Conservation (phyloP, 2,888 invertebrate species). For the Tricholauxania praeusta region DNA sequence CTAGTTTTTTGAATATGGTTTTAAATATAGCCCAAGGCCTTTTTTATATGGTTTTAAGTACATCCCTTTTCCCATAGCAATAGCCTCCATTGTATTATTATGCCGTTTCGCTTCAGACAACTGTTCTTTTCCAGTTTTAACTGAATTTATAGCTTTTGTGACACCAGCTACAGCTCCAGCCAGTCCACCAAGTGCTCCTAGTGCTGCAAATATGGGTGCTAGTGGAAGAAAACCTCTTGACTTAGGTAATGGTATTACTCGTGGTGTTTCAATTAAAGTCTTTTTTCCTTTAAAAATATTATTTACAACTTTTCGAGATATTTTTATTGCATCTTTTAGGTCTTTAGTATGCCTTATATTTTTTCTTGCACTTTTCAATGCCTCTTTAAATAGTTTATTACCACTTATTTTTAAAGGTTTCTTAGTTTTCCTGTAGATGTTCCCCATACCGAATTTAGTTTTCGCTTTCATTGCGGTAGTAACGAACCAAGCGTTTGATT, state of each 20-base stretch:
- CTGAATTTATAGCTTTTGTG: conserved; percentile 58
- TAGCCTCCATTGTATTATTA: too few relatives aligned
- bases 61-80: conserved; percentile 51
- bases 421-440: conserved; percentile 18
- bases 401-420: conserved; percentile 13
- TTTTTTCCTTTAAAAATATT: conserved; percentile 22
- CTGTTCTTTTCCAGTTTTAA: conserved; percentile 53
- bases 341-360: conserved; percentile 26
- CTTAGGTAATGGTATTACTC: conserved; percentile 59
- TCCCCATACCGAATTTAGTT: conserved; percentile 42
- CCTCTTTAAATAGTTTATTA: conserved; percentile 31
- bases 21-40: conserved; percentile 39
- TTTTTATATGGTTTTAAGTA: conserved; percentile 52
- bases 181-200: conserved; percentile 46
- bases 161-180: conserved; percentile 56
- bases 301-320: too few relatives aligned
- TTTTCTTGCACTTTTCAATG: conserved; percentile 35
- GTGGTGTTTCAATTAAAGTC: conserved; percentile 41
- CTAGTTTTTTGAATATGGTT: conserved; percentile 49
- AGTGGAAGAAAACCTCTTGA: conserved; percentile 56
- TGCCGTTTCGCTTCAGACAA: conserved; percentile 53
- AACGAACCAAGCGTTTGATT: conserved; percentile 37
- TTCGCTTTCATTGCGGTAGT: conserved; percentile 45
- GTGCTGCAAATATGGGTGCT: conserved; percentile 59
- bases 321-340: conserved; percentile 31